These are phyloP conservation scores for Idaea straminata DNA, from an alignment of 2,888 invertebrate species.

Conservation along the genomic window DNA sequence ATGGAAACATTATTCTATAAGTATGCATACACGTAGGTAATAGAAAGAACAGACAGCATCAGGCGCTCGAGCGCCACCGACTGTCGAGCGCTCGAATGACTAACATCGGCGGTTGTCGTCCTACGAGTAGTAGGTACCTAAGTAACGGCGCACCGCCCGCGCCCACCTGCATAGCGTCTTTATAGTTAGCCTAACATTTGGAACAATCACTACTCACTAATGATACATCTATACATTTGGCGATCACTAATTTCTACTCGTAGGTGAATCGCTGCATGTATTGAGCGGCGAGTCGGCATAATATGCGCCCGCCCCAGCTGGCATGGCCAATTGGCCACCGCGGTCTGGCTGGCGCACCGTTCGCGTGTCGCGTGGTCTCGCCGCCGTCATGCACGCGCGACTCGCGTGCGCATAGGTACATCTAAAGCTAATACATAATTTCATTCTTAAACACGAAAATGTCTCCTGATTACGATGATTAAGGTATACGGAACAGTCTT, in stretches of 20 bases:
- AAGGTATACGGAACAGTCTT: conserved; percentile 85
- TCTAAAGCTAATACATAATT: conserved; percentile 60
- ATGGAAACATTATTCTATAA: conserved; percentile 66
- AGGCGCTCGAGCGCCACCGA: too few species aligned
- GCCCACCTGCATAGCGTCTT: background rate
- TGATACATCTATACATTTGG: conserved; percentile 78
- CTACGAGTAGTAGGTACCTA: conserved; percentile 33
- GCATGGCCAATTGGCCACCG: too few species aligned
- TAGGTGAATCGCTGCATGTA: conserved; percentile 57
- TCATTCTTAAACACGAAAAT: conserved; percentile 60
- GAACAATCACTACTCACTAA: conserved; percentile 78
- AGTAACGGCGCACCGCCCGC: background rate
- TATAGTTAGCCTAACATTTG: conserved; percentile 71
- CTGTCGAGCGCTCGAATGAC: conserved; percentile 45
- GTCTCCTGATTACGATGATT: conserved; percentile 71
- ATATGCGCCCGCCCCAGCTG: background rate
- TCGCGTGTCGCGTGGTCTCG: background rate
- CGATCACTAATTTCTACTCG: conserved; percentile 72
- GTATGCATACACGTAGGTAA: conserved; percentile 53
- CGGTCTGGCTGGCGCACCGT: background rate
- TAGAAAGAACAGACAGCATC: conserved; percentile 33
- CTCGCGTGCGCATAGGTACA: conserved; percentile 55
- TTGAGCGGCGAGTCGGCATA: conserved; percentile 11
- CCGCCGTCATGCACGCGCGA: conserved; percentile 33
- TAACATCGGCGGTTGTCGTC: conserved; percentile 62